phyloP scores from a whole-genome alignment of 2,888 invertebrate species.

The Lasioglossum zephyrum region DNA sequence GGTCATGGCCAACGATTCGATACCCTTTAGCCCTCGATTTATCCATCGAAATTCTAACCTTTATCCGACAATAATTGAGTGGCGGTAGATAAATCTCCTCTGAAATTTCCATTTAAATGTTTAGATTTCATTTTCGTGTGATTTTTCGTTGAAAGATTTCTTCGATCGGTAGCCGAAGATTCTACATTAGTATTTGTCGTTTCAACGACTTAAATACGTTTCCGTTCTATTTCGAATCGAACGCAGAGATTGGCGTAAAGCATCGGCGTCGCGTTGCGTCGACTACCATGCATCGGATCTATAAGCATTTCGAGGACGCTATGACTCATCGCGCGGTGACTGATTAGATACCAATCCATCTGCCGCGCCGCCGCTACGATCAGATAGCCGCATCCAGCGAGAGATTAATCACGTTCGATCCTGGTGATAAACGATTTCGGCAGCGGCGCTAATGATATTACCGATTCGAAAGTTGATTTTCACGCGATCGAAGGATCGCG shows the following conservation, averaged over 20 bases:
- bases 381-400: slow-evolving; percentile 60
- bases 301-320: slow-evolving; percentile 42
- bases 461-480: slow-evolving; percentile 57
- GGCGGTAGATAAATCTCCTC: not conserved
- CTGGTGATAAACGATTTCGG: slow-evolving; percentile 67
- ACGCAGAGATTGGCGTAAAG: not conserved
- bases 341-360: slow-evolving; percentile 73
- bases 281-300: slow-evolving; percentile 28
- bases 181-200: not conserved
- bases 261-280: not conserved
- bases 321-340: slow-evolving; percentile 62
- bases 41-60: slow-evolving; percentile 18
- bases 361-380: slow-evolving; percentile 59
- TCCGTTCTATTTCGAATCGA: not conserved
- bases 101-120: not conserved
- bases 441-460: slow-evolving; percentile 59
- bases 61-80: not conserved
- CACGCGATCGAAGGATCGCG: not conserved
- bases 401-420: slow-evolving; percentile 69
- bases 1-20: slow-evolving; percentile 44
- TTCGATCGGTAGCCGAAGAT: not conserved
- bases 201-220: not conserved
- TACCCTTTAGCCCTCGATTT: slow-evolving; percentile 28
- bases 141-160: not conserved
- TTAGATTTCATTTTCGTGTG: not conserved